A percentile compares a stretch with the other conserved stretches of the same genome.
Conservation (phyloP, 53 echinoderm and acorn worm genomes). For the Echinarachnius parma region DNA sequence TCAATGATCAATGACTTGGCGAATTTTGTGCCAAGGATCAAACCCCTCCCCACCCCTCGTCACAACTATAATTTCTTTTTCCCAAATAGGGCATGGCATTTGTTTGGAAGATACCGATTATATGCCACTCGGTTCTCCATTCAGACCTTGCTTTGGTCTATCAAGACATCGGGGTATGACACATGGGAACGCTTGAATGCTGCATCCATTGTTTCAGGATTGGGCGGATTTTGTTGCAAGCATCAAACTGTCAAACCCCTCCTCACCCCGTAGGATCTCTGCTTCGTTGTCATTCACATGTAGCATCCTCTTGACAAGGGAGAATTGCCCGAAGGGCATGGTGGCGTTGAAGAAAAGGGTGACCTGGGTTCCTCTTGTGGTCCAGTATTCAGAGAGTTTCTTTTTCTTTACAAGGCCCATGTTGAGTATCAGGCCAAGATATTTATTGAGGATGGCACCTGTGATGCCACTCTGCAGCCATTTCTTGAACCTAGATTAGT, state of each 20-base stretch:
- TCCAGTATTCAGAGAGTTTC: not conserved
- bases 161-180: too few relatives aligned
- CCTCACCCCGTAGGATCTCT: not conserved
- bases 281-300: not conserved
- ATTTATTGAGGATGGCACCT: not conserved
- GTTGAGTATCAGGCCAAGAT: not conserved
- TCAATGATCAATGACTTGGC: too few relatives aligned
- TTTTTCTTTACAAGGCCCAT: not conserved
- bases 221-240: too few relatives aligned
- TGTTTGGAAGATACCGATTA: too few relatives aligned
- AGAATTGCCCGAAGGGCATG: not conserved
- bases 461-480: not conserved
- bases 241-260: slow-evolving; percentile 4
- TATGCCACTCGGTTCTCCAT: too few relatives aligned
- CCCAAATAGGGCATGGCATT: too few relatives aligned
- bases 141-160: too few relatives aligned
- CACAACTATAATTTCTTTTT: too few relatives aligned
- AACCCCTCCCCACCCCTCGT: too few relatives aligned
- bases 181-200: too few relatives aligned
- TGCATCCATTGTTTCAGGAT: too few relatives aligned
- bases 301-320: not conserved
- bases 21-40: too few relatives aligned
- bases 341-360: not conserved
- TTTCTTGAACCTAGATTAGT: not conserved
- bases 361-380: not conserved